A percentile compares a stretch with the other conserved stretches of the same genome.
Conservation (phyloP, 2,888 invertebrate species). For the Andrena chrysosceles region DNA sequence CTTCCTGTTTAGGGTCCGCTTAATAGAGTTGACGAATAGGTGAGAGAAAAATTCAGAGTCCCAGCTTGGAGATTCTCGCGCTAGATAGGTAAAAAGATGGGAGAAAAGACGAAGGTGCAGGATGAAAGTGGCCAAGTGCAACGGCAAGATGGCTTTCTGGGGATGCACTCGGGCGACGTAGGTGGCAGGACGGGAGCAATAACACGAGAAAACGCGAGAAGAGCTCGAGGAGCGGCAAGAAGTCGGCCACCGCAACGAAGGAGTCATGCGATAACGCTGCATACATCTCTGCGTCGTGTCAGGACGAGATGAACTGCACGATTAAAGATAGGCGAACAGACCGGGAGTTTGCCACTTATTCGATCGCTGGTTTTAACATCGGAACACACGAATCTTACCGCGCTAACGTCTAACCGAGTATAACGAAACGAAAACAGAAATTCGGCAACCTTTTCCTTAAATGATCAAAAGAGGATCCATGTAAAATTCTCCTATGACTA, state of each 20-base stretch:
- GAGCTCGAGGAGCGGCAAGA: slow-evolving; percentile 42
- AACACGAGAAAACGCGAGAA: slow-evolving; percentile 58
- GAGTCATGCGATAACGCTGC: slow-evolving; percentile 61
- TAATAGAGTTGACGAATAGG: background rate
- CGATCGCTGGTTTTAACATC: slow-evolving; percentile 44
- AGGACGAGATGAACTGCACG: slow-evolving; percentile 55
- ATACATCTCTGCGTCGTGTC: slow-evolving; percentile 59
- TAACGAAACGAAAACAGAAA: background rate
- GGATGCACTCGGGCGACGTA: slow-evolving; percentile 42
- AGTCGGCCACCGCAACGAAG: slow-evolving; percentile 56
- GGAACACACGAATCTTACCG: slow-evolving; percentile 10
- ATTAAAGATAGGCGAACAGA: slow-evolving; percentile 60
- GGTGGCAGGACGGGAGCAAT: slow-evolving; percentile 52
- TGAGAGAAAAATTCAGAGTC: too few relatives aligned
- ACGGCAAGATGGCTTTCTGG: slow-evolving; percentile 12
- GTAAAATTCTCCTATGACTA: too few relatives aligned
- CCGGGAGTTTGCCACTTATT: slow-evolving; percentile 41
- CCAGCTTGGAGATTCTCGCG: too few relatives aligned
- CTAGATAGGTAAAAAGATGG: too few relatives aligned
- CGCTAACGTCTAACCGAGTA: background rate
- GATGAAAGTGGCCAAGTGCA: background rate
- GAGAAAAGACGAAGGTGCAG: background rate
- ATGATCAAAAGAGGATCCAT: too few relatives aligned
- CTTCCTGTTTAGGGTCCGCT: background rate
- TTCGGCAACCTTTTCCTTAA: too few relatives aligned